Evolutionary conservation across 2,113 vertebrate species (phyloP).

Genomic region (Melanocharis versteri): DNA sequence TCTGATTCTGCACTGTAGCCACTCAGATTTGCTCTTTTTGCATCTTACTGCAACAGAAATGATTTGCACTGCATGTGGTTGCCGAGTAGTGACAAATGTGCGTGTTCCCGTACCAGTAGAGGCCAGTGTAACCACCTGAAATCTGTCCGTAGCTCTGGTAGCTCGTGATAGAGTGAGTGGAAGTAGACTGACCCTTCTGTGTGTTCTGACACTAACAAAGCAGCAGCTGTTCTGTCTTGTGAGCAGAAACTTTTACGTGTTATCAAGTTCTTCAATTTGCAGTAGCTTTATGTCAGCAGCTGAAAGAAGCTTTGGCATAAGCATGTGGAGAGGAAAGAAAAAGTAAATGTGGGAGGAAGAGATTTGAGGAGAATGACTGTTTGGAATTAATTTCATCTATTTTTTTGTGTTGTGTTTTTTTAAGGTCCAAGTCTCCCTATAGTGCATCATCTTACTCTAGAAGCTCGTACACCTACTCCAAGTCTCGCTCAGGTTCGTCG

Average conservation of each 20-base stretch:
- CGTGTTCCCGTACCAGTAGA: slow-evolving; percentile 43
- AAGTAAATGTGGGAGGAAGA: slow-evolving; percentile 19
- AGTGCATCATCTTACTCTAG: slow-evolving; percentile 84
- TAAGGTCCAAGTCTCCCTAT: slow-evolving; percentile 92
- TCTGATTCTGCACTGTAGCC: slow-evolving; percentile 17
- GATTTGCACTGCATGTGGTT: neutral
- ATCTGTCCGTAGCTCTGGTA: neutral
- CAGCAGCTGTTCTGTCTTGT: slow-evolving; percentile 43
- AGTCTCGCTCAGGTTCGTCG: slow-evolving; percentile 85
- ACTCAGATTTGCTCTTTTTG: slow-evolving; percentile 44
- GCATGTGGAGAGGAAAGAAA: slow-evolving; percentile 45
- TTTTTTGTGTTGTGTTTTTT: slow-evolving; percentile 55
- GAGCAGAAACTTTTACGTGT: neutral
- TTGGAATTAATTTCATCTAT: slow-evolving; percentile 53
- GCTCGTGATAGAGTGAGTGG: slow-evolving; percentile 20
- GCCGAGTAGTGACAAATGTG: neutral
- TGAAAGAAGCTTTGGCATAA: slow-evolving; percentile 59
- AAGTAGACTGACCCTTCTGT: slow-evolving; percentile 26
- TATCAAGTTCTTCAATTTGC: slow-evolving; percentile 16
- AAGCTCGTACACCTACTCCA: slow-evolving; percentile 87
- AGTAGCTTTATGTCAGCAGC: slow-evolving; percentile 57
- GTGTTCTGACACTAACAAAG: slow-evolving; percentile 56
- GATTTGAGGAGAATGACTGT: neutral
- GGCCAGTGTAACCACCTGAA: slow-evolving; percentile 62
- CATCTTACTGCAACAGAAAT: neutral